phyloP scores from a whole-genome alignment of 2,888 invertebrate species.

The Scaptomyza flava region DNA sequence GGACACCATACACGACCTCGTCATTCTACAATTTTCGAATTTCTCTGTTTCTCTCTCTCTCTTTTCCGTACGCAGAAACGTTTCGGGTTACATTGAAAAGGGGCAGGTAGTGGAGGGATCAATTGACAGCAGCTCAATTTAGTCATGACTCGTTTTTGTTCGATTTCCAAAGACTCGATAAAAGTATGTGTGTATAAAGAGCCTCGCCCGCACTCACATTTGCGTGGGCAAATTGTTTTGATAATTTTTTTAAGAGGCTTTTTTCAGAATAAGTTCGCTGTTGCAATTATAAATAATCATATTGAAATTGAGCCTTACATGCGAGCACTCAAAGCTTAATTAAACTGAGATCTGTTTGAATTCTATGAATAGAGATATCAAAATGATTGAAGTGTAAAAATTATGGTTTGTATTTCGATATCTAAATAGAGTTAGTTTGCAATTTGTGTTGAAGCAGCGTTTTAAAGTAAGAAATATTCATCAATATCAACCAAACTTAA shows the following conservation, averaged over 20 bases:
- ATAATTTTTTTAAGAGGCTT: constrained; percentile 72
- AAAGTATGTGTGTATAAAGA: background rate
- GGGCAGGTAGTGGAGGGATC: constrained; percentile 22
- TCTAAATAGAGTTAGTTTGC: background rate
- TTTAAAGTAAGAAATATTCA: no score
- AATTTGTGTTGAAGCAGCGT: no score
- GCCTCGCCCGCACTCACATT: constrained; percentile 49
- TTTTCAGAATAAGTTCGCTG: constrained; percentile 43
- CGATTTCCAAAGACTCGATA: constrained; percentile 52
- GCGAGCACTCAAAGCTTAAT: background rate
- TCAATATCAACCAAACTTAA: no score
- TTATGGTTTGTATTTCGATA: background rate
- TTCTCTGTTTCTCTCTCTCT: constrained; percentile 50
- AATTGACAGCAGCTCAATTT: constrained; percentile 74
- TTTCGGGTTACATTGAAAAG: constrained; percentile 55
- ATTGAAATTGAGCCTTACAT: constrained; percentile 55
- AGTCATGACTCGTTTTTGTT: constrained; percentile 69
- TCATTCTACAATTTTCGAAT: constrained; percentile 50
- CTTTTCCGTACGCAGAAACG: constrained; percentile 3
- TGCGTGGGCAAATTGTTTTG: constrained; percentile 72
- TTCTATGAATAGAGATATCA: constrained; percentile 34
- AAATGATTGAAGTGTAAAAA: background rate
- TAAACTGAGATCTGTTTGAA: constrained; percentile 9
- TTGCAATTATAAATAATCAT: constrained; percentile 52
- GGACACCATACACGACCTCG: constrained; percentile 42